phyloP scores from a whole-genome alignment of 2,888 invertebrate genomes.

The Lycophotia porphyrea region DNA sequence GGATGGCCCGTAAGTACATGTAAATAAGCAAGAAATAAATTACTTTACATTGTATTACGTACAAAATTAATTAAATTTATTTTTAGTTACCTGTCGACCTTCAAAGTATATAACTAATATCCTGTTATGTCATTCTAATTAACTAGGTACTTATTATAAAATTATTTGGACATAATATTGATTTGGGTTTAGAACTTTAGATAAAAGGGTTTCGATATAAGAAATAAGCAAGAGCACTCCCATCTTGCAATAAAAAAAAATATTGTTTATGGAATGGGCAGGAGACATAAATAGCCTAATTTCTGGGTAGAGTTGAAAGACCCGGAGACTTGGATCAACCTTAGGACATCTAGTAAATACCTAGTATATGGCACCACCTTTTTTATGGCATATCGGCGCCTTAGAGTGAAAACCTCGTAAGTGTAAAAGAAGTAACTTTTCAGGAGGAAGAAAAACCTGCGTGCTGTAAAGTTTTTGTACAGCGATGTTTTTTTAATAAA shows the following conservation, averaged over 20 bases:
- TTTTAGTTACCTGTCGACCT: slow-evolving; percentile 13
- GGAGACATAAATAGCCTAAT: not conserved
- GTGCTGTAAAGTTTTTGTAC: too few relatives aligned
- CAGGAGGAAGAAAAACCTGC: too few relatives aligned
- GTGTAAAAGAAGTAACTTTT: too few relatives aligned
- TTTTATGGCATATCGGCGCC: too few relatives aligned
- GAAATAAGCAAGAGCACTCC: too few relatives aligned
- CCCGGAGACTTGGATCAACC: not conserved
- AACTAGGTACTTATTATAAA: not conserved
- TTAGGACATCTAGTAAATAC: not conserved
- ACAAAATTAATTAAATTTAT: not conserved
- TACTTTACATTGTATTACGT: not conserved
- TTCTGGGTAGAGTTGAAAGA: not conserved
- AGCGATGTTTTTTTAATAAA: too few relatives aligned
- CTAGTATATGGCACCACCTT: not conserved
- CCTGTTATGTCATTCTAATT: not conserved
- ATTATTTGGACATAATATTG: not conserved
- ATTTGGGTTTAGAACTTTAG: not conserved
- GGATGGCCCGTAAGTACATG: slow-evolving; percentile 22
- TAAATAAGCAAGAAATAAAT: slow-evolving; percentile 14
- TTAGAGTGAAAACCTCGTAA: too few relatives aligned
- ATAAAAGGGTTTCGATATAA: not conserved
- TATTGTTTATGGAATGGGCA: not conserved
- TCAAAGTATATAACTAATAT: not conserved
- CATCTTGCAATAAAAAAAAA: too few relatives aligned